phyloP scores from a whole-genome alignment of 2,888 invertebrate genomes.

The Habrosyne pyritoides region DNA sequence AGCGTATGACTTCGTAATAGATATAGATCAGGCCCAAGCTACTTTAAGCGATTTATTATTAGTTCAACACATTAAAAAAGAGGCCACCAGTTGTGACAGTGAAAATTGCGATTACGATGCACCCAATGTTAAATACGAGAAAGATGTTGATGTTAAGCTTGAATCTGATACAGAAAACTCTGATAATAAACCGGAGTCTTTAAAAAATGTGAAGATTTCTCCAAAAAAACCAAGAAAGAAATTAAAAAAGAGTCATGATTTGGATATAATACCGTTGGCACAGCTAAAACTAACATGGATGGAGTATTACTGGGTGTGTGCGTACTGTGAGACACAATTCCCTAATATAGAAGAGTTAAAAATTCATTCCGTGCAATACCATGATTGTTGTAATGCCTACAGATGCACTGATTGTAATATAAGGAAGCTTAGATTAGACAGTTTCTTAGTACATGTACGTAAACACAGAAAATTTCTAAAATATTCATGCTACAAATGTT shows the following conservation, averaged over 20 bases:
- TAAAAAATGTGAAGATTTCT: neutral
- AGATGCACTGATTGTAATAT: slow-evolving; percentile 85
- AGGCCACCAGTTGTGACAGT: slow-evolving; percentile 26
- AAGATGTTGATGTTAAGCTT: slow-evolving; percentile 27
- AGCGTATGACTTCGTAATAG: slow-evolving; percentile 53
- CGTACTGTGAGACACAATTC: slow-evolving; percentile 59
- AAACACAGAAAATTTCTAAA: slow-evolving; percentile 84
- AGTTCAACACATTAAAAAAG: slow-evolving; percentile 44
- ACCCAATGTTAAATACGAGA: slow-evolving; percentile 18
- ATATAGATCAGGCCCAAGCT: slow-evolving; percentile 55
- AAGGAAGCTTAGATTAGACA: slow-evolving; percentile 51
- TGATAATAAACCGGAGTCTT: neutral
- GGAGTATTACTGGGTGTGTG: slow-evolving; percentile 63
- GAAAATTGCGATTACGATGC: slow-evolving; percentile 21
- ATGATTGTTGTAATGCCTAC: slow-evolving; percentile 84
- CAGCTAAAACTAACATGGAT: slow-evolving; percentile 60
- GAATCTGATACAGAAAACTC: slow-evolving; percentile 15
- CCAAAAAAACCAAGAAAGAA: slow-evolving; percentile 19
- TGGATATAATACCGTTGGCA: slow-evolving; percentile 45
- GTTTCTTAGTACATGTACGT: slow-evolving; percentile 78
- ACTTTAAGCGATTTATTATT: slow-evolving; percentile 39
- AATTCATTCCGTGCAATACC: slow-evolving; percentile 83
- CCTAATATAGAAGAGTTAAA: slow-evolving; percentile 65
- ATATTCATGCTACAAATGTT: slow-evolving; percentile 65
- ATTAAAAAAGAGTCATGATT: slow-evolving; percentile 15